phyloP scores from a whole-genome alignment of 2,113 vertebrate species.

The Dromiciops gliroides region DNA sequence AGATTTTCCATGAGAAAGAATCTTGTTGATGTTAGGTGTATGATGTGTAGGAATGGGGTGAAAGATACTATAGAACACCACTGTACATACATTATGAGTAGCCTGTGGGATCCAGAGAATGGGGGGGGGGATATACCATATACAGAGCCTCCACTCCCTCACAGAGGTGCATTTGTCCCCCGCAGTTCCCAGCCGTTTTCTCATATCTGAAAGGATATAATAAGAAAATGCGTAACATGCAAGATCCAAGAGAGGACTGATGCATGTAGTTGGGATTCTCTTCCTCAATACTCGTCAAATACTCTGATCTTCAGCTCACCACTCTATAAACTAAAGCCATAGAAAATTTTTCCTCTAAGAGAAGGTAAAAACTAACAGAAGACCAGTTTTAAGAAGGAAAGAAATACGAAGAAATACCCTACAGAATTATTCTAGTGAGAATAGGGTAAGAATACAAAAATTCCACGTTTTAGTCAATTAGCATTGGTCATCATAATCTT shows the following conservation, averaged over 20 bases:
- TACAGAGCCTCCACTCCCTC: slow-evolving; percentile 40
- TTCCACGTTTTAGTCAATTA: neutral
- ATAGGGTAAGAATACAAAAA: neutral
- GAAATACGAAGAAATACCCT: neutral
- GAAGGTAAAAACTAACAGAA: slow-evolving; percentile 41
- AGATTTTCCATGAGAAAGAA: slow-evolving; percentile 33
- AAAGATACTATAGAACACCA: slow-evolving; percentile 17
- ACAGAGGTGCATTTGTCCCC: slow-evolving; percentile 31
- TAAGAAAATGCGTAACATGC: slow-evolving; percentile 60
- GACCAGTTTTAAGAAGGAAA: neutral
- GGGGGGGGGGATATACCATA: slow-evolving; percentile 17
- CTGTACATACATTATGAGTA: slow-evolving; percentile 25
- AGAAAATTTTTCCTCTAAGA: slow-evolving; percentile 31
- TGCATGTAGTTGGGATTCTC: neutral
- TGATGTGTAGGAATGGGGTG: neutral
- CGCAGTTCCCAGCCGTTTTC: slow-evolving; percentile 33
- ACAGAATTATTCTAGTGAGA: slow-evolving; percentile 8
- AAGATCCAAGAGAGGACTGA: slow-evolving; percentile 28
- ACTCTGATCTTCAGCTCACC: neutral
- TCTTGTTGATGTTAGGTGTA: neutral
- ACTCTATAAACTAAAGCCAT: neutral
- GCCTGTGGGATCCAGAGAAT: slow-evolving; percentile 52
- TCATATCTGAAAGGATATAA: slow-evolving; percentile 57
- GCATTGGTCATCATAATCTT: slow-evolving; percentile 24
- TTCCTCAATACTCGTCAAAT: slow-evolving; percentile 41